These are phyloP conservation scores for Hoplodrina blanda DNA, from an alignment of 2,888 invertebrate genomes.

Conservation along the genomic window DNA sequence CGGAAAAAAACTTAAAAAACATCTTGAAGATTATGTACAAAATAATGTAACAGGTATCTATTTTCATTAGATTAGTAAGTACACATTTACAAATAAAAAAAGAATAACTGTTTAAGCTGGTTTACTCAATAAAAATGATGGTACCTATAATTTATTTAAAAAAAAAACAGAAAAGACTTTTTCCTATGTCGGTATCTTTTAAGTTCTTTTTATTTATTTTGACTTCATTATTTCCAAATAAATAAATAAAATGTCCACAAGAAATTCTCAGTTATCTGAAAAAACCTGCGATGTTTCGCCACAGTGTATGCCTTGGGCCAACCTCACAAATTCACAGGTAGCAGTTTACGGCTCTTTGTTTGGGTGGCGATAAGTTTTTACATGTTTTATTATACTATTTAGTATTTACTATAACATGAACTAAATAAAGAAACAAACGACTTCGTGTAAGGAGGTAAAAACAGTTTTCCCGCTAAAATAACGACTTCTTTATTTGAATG, in stretches of 20 bases:
- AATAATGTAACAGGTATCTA: too few species aligned
- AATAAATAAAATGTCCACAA: neutral
- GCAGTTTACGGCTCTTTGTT: conserved; percentile 84
- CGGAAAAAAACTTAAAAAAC: conserved; percentile 51
- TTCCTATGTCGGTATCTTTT: neutral
- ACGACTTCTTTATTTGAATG: conserved; percentile 37
- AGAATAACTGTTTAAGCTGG: too few species aligned
- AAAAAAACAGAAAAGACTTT: too few species aligned
- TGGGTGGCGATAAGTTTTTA: conserved; percentile 85
- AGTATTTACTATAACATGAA: conserved; percentile 70
- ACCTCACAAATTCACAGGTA: conserved; percentile 81
- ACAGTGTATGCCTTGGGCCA: conserved; percentile 61
- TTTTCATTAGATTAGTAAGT: too few species aligned
- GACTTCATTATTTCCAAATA: neutral
- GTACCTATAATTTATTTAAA: too few species aligned
- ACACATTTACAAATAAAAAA: too few species aligned
- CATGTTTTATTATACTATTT: conserved; percentile 78
- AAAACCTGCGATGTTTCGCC: conserved; percentile 55
- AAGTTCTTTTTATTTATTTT: neutral
- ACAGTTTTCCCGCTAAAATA: conserved; percentile 48
- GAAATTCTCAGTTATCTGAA: neutral
- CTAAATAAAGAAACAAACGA: conserved; percentile 68
- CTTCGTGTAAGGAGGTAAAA: conserved; percentile 33
- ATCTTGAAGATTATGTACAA: neutral
- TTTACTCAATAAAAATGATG: neutral